Conservation (phyloP, 2,797 vertebrate species). For the Alfaro cultratus region DNA sequence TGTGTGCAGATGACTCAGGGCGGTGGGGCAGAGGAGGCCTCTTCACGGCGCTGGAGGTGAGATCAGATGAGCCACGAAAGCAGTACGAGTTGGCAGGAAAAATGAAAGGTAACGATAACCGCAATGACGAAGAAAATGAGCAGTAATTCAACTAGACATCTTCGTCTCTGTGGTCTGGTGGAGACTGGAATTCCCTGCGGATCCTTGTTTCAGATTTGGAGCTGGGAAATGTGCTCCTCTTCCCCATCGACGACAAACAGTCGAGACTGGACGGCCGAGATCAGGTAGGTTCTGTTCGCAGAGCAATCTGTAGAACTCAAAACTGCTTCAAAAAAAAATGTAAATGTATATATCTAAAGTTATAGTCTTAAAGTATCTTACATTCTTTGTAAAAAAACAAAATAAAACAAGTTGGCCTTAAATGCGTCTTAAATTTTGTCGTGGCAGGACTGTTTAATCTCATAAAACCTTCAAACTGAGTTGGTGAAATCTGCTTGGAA, state of each 20-base stretch:
- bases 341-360: no score
- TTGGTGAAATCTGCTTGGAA: neutral
- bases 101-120: constrained; percentile 88
- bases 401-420: no score
- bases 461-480: no score
- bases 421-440: no score
- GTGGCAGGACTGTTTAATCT: no score
- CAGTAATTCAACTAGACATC: neutral
- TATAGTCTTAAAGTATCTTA: no score
- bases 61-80: constrained; percentile 87
- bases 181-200: neutral
- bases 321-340: no score
- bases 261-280: constrained; percentile 86
- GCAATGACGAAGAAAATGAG: neutral
- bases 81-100: constrained; percentile 90
- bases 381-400: no score
- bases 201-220: constrained; percentile 83
- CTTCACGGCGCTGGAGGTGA: constrained; percentile 89
- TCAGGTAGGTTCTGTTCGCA: constrained; percentile 76
- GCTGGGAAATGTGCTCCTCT: constrained; percentile 88
- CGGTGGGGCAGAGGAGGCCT: constrained; percentile 91
- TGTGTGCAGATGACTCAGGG: constrained; percentile 88
- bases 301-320: neutral
- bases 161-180: neutral
- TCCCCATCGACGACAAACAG: constrained; percentile 91